Evolutionary conservation across 2,888 invertebrate species (phyloP).

Genomic region (Tetropium fuscum): DNA sequence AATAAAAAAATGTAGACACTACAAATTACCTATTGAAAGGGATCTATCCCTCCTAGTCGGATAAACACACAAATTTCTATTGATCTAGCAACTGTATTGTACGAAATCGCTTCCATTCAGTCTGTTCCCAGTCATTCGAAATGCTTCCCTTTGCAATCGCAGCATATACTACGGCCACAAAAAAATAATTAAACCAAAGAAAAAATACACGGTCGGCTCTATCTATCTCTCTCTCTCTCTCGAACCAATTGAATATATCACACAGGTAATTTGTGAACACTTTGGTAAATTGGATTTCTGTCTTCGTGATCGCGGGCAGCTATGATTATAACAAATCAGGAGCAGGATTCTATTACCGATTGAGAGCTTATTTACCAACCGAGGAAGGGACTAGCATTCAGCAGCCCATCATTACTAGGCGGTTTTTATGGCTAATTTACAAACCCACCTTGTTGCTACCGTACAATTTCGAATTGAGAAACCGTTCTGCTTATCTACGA

Average conservation of each 20-base stretch:
- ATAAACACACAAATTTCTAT: not conserved
- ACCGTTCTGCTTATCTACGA: no score
- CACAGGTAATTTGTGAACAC: constrained; percentile 56
- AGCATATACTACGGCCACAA: constrained; percentile 6
- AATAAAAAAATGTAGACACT: no score
- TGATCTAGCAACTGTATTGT: not conserved
- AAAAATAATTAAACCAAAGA: constrained; percentile 3
- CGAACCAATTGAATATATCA: constrained; percentile 46
- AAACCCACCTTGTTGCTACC: constrained; percentile 52
- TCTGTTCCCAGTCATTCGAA: not conserved
- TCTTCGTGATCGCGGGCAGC: constrained; percentile 45
- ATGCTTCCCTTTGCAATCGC: not conserved
- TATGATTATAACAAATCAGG: constrained; percentile 50
- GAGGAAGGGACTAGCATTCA: constrained; percentile 18
- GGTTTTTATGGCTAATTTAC: constrained; percentile 52
- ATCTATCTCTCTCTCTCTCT: no score
- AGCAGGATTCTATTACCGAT: constrained; percentile 47
- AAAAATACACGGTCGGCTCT: not conserved
- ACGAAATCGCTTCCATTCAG: not conserved
- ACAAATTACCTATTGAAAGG: no score
- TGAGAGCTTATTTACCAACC: constrained; percentile 46
- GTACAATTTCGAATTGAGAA: constrained; percentile 36
- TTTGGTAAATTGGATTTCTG: constrained; percentile 56
- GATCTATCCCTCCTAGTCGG: no score
- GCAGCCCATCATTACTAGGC: constrained; percentile 48